phyloP scores from a whole-genome alignment of 2,797 vertebrate genomes.

The Lindbergichthys nudifrons region DNA sequence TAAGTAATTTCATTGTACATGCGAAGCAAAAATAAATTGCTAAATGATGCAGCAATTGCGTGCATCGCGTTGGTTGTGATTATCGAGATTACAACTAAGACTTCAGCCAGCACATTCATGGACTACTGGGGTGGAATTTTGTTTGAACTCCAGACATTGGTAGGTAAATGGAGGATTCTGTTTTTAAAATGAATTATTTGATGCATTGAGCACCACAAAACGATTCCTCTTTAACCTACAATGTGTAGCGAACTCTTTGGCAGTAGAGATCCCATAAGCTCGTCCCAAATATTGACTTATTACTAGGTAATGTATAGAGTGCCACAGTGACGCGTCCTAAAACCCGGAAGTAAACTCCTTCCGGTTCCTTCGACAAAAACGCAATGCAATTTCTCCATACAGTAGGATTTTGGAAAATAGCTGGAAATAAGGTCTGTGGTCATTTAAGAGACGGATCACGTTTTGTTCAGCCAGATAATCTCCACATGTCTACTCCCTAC shows the following conservation, averaged over 20 bases:
- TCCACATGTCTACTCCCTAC: too few species aligned
- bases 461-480: too few species aligned
- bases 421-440: too few species aligned
- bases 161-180: not conserved
- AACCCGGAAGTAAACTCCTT: too few species aligned
- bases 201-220: not conserved
- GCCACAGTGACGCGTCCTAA: too few species aligned
- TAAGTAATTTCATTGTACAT: not conserved
- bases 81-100: not conserved
- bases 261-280: not conserved
- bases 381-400: too few species aligned
- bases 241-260: too few species aligned
- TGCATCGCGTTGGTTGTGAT: not conserved
- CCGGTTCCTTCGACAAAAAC: too few species aligned
- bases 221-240: not conserved
- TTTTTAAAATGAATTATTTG: not conserved
- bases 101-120: not conserved
- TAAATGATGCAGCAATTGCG: too few species aligned
- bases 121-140: not conserved
- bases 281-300: not conserved
- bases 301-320: not conserved
- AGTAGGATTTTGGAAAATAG: too few species aligned
- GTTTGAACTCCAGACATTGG: not conserved
- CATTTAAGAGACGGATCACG: too few species aligned
- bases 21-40: not conserved